These are phyloP conservation scores for Rhombomys opimus DNA, from an alignment of 2,113 vertebrate species.

Conservation along the genomic window DNA sequence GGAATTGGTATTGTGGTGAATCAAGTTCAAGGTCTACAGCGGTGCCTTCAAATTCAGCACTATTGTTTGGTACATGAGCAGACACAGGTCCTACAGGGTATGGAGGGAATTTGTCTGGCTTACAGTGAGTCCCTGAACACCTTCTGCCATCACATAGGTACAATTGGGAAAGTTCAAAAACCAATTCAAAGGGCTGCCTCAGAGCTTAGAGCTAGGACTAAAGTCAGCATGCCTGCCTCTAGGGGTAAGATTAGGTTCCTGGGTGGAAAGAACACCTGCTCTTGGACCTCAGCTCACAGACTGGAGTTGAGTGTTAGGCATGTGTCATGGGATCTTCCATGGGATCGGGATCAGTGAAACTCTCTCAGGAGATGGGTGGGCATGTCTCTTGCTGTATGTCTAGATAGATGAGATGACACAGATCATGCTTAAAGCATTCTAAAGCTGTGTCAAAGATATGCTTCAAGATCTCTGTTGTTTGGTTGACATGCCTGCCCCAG, in stretches of 20 bases:
- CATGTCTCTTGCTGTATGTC: background rate
- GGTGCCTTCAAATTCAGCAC: background rate
- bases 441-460: background rate
- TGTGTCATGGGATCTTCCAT: background rate
- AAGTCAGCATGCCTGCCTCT: background rate
- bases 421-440: background rate
- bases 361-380: background rate
- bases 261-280: background rate
- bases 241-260: background rate
- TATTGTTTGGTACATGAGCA: background rate
- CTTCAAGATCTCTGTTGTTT: no score
- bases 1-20: background rate
- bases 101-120: background rate
- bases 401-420: background rate
- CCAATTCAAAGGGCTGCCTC: background rate
- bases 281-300: background rate
- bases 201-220: background rate
- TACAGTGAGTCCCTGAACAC: background rate
- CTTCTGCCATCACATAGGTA: no score
- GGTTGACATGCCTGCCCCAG: background rate
- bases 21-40: background rate
- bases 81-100: background rate
- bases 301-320: background rate
- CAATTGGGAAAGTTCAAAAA: background rate
- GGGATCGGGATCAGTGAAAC: background rate